Conservation (phyloP, 2,888 invertebrate species). For the Pollenia angustigena region DNA sequence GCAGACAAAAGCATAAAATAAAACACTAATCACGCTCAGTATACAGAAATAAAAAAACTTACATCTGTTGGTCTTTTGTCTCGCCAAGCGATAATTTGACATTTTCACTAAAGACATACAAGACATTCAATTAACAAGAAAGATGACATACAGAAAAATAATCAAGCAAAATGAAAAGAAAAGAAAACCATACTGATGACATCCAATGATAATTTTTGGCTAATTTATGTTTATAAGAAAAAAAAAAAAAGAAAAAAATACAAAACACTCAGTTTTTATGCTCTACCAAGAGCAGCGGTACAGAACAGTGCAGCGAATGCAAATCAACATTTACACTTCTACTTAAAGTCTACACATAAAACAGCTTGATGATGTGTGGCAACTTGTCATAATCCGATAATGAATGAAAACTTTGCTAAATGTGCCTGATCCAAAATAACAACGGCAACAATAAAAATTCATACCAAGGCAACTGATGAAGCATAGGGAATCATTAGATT, state of each 20-base stretch:
- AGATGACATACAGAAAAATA: slow-evolving; percentile 58
- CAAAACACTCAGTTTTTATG: slow-evolving; percentile 20
- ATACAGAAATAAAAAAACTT: slow-evolving; percentile 47
- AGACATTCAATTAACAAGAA: slow-evolving; percentile 72
- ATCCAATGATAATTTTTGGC: slow-evolving; percentile 71
- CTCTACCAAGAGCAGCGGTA: slow-evolving; percentile 6
- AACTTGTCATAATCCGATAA: slow-evolving; percentile 72
- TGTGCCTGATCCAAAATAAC: slow-evolving; percentile 53
- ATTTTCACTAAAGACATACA: slow-evolving; percentile 72
- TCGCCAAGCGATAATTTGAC: slow-evolving; percentile 70
- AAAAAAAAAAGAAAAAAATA: background rate
- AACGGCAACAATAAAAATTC: slow-evolving; percentile 56
- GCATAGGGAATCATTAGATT: slow-evolving; percentile 4
- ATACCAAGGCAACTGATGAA: background rate
- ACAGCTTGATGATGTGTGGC: slow-evolving; percentile 70
- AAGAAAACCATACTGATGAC: slow-evolving; percentile 70
- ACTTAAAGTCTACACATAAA: slow-evolving; percentile 11
- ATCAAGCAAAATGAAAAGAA: slow-evolving; percentile 31
- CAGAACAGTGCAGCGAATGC: slow-evolving; percentile 32
- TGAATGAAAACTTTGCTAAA: slow-evolving; percentile 70
- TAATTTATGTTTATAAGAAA: slow-evolving; percentile 72
- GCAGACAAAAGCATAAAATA: slow-evolving; percentile 38
- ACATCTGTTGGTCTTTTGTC: slow-evolving; percentile 73
- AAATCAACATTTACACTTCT: slow-evolving; percentile 43
- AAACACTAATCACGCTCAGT: background rate